Base-by-base conservation (phyloP, 2,888 invertebrate species). In the Synergus laeviventris region DNA sequence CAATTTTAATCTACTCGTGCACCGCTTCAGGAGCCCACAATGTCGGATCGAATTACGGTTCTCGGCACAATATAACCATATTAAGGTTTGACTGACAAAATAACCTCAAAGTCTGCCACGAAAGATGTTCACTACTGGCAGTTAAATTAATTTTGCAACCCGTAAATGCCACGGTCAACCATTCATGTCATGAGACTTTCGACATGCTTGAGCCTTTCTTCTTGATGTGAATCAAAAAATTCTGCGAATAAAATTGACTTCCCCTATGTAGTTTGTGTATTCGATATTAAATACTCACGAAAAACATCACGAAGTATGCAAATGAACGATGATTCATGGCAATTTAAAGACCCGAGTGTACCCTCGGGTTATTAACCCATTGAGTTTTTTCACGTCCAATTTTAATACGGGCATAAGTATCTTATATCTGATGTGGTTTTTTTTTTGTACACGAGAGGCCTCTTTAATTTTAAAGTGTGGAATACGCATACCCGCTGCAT, bases 271-370 rank as follows among this genome's bases (percentile, higher is more conserved):
- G n/a, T n/a, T n/a, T n/a, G n/a, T n/a, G n/a, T n/a, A n/a, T 54
- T 18, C 54, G 9, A 11, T 2, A 54, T 18, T 18, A 54, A 18
- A 78, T 79, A 76, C 75, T 75, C 79, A 74, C 77, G 77, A 75
- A 79, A 77, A 74, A 79, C 77, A 76, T 75, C 75, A 78, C 77
- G 78, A 74, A 81, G 77, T 82, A 81, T 78, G 78, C 75, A 77
- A 82, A 81, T 76, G 39, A 16, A 59, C 74, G 76, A 54, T 81
- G 79, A 82, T 78, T 82, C 77, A 80, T 75, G 78, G 49, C 49
- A 38, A 61, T 59, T 61, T 56, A 49, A 61, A 56, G 56, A 16
- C 59, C 60, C 70, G 56, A 66, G 78, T 75, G 78, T 18, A 76
- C 74, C 38, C 61, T 18, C 54, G 73, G 76, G 78, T 79, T 78